Base-by-base conservation (phyloP, 2,888 invertebrate genomes). In the Orthosia cruda region DNA sequence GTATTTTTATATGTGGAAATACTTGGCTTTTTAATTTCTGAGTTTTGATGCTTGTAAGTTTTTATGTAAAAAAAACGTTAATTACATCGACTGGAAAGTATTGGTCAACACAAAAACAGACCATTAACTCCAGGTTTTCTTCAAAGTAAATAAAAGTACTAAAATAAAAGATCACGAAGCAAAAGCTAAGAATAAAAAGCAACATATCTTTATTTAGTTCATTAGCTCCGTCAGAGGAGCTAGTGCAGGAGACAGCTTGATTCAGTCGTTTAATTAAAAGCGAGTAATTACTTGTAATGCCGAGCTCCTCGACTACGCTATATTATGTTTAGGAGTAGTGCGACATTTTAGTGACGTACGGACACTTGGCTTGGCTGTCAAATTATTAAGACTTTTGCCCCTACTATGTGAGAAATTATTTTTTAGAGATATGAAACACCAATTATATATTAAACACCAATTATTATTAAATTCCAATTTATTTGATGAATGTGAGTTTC, bases 221-320 rank as follows among this genome's bases (percentile, higher is more conserved):
- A 80, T 81, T 75, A 71, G 74, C 71, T 71, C 68, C 82, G 58
- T 75, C 72, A 70, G 74, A 58, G 26, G 71, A 68, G 66, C 71
- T 80, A 80, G 86, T 86, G 84, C 69, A 71, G 57, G 72, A 86
- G 80, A 77, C 84, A 80, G 78, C 86, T 75, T 83, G 80, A 87
- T 82, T 87, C 80, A 85, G 74, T 73, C 78, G 75, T 83, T 84
- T 87, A 86, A 87, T 87, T 87, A 87, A 87, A 87, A 81, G 65
- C 86, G 59, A 80, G 86, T 86, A 87, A 87, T 87, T 80, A 84
- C 84, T 83, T 79, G 83, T 84, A 86, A 83, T 73, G 57, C 47
- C 66, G 62, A 77, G 81, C 86, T 81, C 73, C 76, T 54, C 18
- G 54, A 74, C 77, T 66, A 61, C 32, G 55, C 64, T 59, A 45